Evolutionary conservation across 2,888 invertebrate genomes (phyloP), one percentile per base, ranked within the genome.

Genomic region (Alcis repandata): DNA sequence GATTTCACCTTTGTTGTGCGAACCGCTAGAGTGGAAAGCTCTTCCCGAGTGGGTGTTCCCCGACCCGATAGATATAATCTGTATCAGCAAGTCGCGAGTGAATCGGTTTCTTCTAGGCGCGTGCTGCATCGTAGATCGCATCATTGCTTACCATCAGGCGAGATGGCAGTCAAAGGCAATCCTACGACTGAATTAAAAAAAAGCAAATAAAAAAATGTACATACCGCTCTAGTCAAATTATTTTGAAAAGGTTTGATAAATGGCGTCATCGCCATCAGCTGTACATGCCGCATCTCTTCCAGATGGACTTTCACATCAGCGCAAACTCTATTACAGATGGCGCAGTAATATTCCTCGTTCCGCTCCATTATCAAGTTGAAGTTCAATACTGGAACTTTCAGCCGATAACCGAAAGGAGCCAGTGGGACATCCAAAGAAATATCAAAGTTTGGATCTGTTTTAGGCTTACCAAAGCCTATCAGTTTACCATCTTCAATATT

Each of bases 191-290:
- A n/a, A n/a, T n/a, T n/a, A n/a, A n/a, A n/a, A n/a, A n/a, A n/a
- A 41, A 17, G 19, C 4, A 19, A 22, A 33, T 8, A 46, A 22
- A 46, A 7, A 32, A 46, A n/a, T 33, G 27, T 77, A 80, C 58
- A 79, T 73, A 46, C 78, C 71, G 51, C 85, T 36, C 72, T 79
- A 72, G 51, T 79, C 70, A 61, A 73, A 70, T 57, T 75, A 64
- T 2, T 71, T 41, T 52, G 79, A 40, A 68, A 78, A 68, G 11
- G 77, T 61, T 13, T 52, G 13, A 75, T 81, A 79, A 19, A 68
- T 0, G 68, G 68, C 2, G 68, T 63, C 63, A 62, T 65, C 10
- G 27, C 46, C 17, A 70, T 69, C 9, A 33, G 7, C 8, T 63
- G 48, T 13, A 63, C 48, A 53, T 72, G 72, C 1, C 4, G 33